Base-by-base conservation (phyloP, 2,888 invertebrate genomes). In the Plebejus anna region DNA sequence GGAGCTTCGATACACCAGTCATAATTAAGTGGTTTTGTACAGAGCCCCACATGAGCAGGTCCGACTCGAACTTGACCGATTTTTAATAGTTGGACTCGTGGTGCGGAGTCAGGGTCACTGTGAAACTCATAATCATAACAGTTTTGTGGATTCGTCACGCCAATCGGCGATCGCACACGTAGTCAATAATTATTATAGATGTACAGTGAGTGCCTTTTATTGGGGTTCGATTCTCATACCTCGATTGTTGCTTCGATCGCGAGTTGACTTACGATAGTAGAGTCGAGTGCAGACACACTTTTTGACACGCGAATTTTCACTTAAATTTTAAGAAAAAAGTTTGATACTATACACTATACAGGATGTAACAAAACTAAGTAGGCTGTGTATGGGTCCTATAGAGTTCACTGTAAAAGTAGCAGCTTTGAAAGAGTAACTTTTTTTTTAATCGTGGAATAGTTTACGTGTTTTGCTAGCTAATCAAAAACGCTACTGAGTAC, bases 121-220 rank as follows among this genome's bases (percentile, higher is more conserved):
- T 22, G 28, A 51, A 66, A 36, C 59, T 22, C n/a, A 59, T 59
- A 72, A 72, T n/a, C 73, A 32, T 73, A 55, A 73, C 73, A 73
- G 73, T 73, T 73, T 72, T 6, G 55, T 73, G 55, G 32, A 55
- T 73, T 55, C 22, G 73, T 73, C 73, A 73, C 22, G 73, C 32
- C 73, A 73, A 55, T 47, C 71, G 36, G 22, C 22, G 22, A 22
- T 22, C 22, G 22, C 71, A 70, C 70, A 73, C 73, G 73, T 55
- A 55, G 55, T 13, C 55, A 16, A 59, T 59, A 59, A 59, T 59
- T 22, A 22, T 22, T 22, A 22, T 22, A 22, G 57, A 59, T 59
- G 7, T 59, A 59, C 57, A 59, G 57, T n/a, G n/a, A 22, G n/a
- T 4, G 22, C 2, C 9, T 55, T 55, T 16, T 55, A 16, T 55